Evolutionary conservation across 2,113 vertebrate species (phyloP), one percentile per base, ranked within the genome.

Genomic region (Hyaena hyaena): DNA sequence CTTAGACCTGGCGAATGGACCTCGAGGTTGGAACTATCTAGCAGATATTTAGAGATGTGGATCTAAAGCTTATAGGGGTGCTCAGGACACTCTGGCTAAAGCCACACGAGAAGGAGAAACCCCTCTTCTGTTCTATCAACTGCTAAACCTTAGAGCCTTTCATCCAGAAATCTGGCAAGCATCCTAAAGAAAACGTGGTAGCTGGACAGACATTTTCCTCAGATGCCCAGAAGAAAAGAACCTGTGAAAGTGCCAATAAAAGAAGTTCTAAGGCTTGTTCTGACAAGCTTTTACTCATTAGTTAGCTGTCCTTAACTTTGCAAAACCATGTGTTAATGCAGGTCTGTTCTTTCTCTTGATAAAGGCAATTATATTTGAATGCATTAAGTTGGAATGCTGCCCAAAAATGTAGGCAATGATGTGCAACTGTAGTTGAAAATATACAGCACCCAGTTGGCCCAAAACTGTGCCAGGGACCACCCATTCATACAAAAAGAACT

Each of bases 241-340:
- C 96, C 97, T 95, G 95, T 98, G 97, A 95, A 98, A 98, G 98
- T 97, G 19, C 95, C 80, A 97, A 82, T 76, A 98, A 98, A 98
- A 98, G 96, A 81, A 95, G 77, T 95, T 98, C 95, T 81, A 35
- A 92, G 84, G 93, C 4, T 61, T 91, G 48, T 84, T 96, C 96
- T 97, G 97, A 69, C 90, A 98, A 96, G 96, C 71, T 98, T 96
- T 98, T 97, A 98, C 98, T 98, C 97, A 90, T 98, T 97, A 96
- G 97, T 97, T 98, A 91, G 39, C 97, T 95, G 89, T 94, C 93
- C 89, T 35, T 63, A 95, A 90, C 97, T 97, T 28, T 95, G 77
- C 95, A 97, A 96, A 98, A 96, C 90, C 28, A 93, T 97, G 71
- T 96, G 96, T 50, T 98, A 97, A 95, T 97, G 90, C 76, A 39